Base-by-base conservation (phyloP, 2,113 vertebrate genomes). In the Siniperca knerii region DNA sequence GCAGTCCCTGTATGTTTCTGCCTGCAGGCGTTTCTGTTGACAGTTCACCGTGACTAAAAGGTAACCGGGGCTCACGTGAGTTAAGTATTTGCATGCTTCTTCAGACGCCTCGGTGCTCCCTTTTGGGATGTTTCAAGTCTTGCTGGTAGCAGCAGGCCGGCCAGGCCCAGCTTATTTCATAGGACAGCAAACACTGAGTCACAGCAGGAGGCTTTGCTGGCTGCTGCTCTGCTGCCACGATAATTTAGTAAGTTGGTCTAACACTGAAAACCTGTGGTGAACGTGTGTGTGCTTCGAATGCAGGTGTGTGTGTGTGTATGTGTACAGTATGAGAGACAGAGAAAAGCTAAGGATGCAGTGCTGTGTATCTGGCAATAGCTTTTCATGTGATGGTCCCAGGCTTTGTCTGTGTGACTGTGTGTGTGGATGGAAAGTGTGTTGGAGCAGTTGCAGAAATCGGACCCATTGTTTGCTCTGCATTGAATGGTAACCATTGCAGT, bases 401-500 rank as follows among this genome's bases (percentile, higher is more conserved):
- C 75, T 66, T 4, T 78, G 21, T 54, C 16, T 74, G 57, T 67
- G 52, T 67, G 12, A 11, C 10, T 70, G 35, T 73, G 58, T 77
- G 62, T 57, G 29, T 18, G 11, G 15, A 20, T 46, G 70, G 61
- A 54, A 54, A 66, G 40, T 23, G 72, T 68, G 23, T 58, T 44
- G 52, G 37, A 58, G 29, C 50, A 77, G 35, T 72, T 25, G 4
- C 46, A 77, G 71, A 88, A 88, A 90, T 82, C 70, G 70, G 18
- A 48, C 9, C 57, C 72, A 87, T 90, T 93, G 91, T 93, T 82
- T 60, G 15, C 61, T 69, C 29, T 77, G 62, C 74, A 78, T 65
- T 48, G 40, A 90, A 89, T 81, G 29, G 84, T 75, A 85, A 86
- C 72, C 15, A 60, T 78, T 89, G 77, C 74, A 75, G 46, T 90